Percentiles rank a stretch among this genome's conserved stretches.
phyloP scores from a whole-genome alignment of 1,140 invertebrate species.

The Whitmania pigra region DNA sequence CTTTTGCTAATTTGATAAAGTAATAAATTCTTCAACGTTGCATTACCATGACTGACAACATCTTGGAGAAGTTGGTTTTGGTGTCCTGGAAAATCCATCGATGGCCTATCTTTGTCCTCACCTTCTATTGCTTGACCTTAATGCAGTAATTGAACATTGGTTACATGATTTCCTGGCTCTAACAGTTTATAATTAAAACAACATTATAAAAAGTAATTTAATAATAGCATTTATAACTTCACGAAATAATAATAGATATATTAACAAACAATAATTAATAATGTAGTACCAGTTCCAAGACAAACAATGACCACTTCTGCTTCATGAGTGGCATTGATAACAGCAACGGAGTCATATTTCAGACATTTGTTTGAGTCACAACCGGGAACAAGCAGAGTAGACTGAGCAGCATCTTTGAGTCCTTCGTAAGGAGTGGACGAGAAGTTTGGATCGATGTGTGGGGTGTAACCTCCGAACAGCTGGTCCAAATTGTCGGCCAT shows the following conservation, averaged over 20 bases:
- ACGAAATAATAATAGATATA: background rate
- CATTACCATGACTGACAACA: conserved; percentile 21
- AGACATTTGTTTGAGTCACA: conserved; percentile 12
- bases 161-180: too few species aligned
- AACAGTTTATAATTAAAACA: too few species aligned
- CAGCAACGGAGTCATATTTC: conserved; percentile 15
- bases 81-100: conserved; percentile 21
- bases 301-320: conserved; percentile 36
- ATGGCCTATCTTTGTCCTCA: conserved; percentile 21
- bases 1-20: background rate
- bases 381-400: conserved; percentile 15
- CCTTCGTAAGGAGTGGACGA: conserved; percentile 18
- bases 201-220: too few species aligned
- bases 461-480: conserved; percentile 23
- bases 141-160: background rate
- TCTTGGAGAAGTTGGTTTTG: conserved; percentile 23
- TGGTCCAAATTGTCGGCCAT: conserved; percentile 18
- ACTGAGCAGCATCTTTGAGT: conserved; percentile 18
- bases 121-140: conserved; percentile 22
- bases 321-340: conserved; percentile 16
- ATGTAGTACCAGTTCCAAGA: conserved; percentile 37
- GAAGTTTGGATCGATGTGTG: conserved; percentile 8
- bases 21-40: background rate
- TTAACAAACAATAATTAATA: background rate
- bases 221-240: background rate